A percentile compares a stretch with the other conserved stretches of the same genome.
Conservation (phyloP, 2,113 vertebrate genomes). For the Holacanthus passer region DNA sequence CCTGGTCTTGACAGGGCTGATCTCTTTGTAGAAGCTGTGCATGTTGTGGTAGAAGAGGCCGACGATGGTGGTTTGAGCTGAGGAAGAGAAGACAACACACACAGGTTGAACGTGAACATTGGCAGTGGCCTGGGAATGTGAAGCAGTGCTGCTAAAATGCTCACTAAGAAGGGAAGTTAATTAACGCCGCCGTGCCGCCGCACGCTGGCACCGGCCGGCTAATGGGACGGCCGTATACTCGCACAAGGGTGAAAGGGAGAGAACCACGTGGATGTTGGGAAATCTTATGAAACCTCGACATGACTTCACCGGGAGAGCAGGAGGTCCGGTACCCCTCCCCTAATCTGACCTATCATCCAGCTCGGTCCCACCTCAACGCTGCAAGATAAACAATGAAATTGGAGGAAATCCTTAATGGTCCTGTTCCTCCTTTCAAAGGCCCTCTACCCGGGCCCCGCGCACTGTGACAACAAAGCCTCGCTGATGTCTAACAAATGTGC, state of each 20-base stretch:
- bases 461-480: conserved; percentile 49
- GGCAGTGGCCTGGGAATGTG: conserved; percentile 70
- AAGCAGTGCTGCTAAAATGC: conserved; percentile 67
- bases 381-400: conserved; percentile 74
- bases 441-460: conserved; percentile 2
- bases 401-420: conserved; percentile 70
- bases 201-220: conserved; percentile 66
- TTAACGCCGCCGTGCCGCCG: conserved; percentile 74
- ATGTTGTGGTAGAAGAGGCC: conserved; percentile 94
- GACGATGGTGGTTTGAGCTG: conserved; percentile 93
- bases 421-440: conserved; percentile 68
- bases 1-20: conserved; percentile 89
- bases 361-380: conserved; percentile 55
- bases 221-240: conserved; percentile 66
- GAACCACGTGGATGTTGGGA: conserved; percentile 52
- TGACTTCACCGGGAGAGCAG: conserved; percentile 66
- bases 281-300: conserved; percentile 69
- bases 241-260: conserved; percentile 71
- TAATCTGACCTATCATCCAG: conserved; percentile 64
- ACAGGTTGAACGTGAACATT: conserved; percentile 24
- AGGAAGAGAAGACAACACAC: conserved; percentile 19
- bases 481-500: conserved; percentile 59
- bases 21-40: conserved; percentile 89
- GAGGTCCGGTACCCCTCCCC: conserved; percentile 49
- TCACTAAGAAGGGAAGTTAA: conserved; percentile 74